Percentiles rank a stretch among this genome's conserved stretches.
These are phyloP conservation scores for Apostichopus leukothele DNA, from an alignment of 53 echinoderm and acorn worm species.

Conservation along the genomic window DNA sequence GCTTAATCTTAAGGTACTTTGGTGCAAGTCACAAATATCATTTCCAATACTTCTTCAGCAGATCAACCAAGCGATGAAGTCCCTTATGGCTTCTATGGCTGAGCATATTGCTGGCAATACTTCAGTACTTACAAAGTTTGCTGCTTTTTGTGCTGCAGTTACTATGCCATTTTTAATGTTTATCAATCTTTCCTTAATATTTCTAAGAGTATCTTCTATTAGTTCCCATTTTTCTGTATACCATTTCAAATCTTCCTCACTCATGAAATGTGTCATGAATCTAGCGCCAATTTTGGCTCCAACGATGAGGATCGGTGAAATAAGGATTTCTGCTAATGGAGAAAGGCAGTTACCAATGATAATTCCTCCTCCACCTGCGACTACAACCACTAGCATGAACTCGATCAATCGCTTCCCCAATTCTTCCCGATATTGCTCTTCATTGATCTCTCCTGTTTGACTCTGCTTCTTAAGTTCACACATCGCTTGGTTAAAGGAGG, in stretches of 20 bases:
- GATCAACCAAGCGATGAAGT: not conserved
- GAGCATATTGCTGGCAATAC: not conserved
- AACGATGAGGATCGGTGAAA: not conserved
- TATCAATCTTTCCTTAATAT: not conserved
- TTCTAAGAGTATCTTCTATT: not conserved
- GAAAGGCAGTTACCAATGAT: not conserved
- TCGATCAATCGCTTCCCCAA: slow-evolving; percentile 1
- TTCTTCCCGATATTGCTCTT: not conserved
- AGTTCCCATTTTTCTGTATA: not conserved
- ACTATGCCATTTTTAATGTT: not conserved
- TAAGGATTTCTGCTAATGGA: not conserved
- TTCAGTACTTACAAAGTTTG: not conserved
- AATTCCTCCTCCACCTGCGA: slow-evolving; percentile 19
- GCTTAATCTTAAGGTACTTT: too few relatives aligned
- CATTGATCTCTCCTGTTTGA: not conserved
- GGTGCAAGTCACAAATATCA: too few relatives aligned
- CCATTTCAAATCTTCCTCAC: not conserved
- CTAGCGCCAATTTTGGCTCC: not conserved
- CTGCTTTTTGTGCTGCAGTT: not conserved
- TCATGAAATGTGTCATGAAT: slow-evolving; percentile 15
- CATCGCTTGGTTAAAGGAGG: not conserved
- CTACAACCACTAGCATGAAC: not conserved
- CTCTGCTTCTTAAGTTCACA: not conserved
- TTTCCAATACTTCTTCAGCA: not conserved
- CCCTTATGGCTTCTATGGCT: not conserved